A percentile compares a stretch with the other conserved stretches of the same genome.
Conservation (phyloP, 2,888 invertebrate species). For the Nomada flava region DNA sequence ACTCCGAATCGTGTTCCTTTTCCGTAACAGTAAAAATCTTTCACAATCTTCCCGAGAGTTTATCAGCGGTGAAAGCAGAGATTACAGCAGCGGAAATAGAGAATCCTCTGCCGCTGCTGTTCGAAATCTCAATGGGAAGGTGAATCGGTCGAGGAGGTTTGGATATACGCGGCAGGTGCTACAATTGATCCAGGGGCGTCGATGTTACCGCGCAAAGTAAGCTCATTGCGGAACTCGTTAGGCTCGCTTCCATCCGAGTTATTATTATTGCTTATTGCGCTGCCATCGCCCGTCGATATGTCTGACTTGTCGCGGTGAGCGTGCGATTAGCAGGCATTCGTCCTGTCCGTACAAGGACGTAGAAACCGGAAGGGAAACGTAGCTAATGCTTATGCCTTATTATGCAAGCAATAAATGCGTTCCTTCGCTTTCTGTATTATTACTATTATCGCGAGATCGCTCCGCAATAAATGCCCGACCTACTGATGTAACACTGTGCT, state of each 20-base stretch:
- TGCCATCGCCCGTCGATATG: not conserved
- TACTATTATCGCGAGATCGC: slow-evolving; percentile 50
- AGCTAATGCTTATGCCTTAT: slow-evolving; percentile 15
- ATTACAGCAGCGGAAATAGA: slow-evolving; percentile 42
- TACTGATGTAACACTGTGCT: slow-evolving; percentile 36
- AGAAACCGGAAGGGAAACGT: slow-evolving; percentile 35
- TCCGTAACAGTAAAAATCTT: slow-evolving; percentile 48
- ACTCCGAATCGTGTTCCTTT: not conserved
- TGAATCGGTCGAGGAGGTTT: not conserved
- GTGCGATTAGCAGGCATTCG: not conserved
- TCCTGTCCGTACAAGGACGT: slow-evolving; percentile 19
- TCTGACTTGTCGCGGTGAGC: not conserved
- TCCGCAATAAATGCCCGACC: slow-evolving; percentile 11
- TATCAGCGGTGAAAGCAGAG: slow-evolving; percentile 56
- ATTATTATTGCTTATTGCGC: slow-evolving; percentile 16
- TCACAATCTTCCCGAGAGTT: slow-evolving; percentile 48
- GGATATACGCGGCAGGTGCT: not conserved
- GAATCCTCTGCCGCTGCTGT: not conserved
- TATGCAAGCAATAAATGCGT: slow-evolving; percentile 42
- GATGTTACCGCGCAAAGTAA: not conserved
- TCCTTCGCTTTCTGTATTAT: slow-evolving; percentile 56
- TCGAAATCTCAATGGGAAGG: not conserved
- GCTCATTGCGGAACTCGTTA: not conserved
- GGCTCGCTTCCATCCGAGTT: not conserved
- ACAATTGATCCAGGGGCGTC: slow-evolving; percentile 7